phyloP scores from a whole-genome alignment of 2,888 invertebrate species.

The Chesias legatella region DNA sequence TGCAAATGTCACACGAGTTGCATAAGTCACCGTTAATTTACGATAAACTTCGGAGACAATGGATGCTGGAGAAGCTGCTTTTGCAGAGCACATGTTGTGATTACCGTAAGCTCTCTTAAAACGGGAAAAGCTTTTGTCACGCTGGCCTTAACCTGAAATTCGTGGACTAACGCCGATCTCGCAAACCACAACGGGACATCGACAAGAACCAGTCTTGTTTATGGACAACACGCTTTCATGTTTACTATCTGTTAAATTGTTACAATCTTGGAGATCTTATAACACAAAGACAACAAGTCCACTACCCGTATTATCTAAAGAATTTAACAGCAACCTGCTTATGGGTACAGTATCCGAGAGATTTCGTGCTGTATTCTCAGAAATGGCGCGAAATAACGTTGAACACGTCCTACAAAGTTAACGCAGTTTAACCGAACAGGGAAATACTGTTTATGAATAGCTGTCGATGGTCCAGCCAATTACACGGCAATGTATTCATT shows the following conservation, averaged over 20 bases:
- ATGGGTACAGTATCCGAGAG: not conserved
- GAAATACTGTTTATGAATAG: slow-evolving; percentile 33
- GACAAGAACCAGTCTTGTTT: slow-evolving; percentile 35
- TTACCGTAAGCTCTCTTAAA: slow-evolving; percentile 62
- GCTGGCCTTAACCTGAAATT: slow-evolving; percentile 18
- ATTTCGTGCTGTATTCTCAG: not conserved
- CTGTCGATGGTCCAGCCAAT: slow-evolving; percentile 52
- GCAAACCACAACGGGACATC: slow-evolving; percentile 41
- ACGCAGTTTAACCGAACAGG: slow-evolving; percentile 4
- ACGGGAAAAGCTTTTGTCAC: slow-evolving; percentile 60
- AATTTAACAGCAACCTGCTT: not conserved
- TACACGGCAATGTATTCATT: slow-evolving; percentile 66
- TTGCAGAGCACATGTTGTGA: slow-evolving; percentile 23
- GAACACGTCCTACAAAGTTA: not conserved
- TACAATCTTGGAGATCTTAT: not conserved
- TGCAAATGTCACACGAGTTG: slow-evolving; percentile 51
- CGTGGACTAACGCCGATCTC: slow-evolving; percentile 40
- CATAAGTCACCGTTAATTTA: slow-evolving; percentile 55
- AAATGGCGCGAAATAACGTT: not conserved
- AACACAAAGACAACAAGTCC: not conserved
- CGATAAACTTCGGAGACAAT: slow-evolving; percentile 52
- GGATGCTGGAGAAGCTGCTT: slow-evolving; percentile 41
- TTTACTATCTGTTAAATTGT: slow-evolving; percentile 6
- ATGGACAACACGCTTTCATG: slow-evolving; percentile 37
- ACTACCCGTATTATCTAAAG: not conserved